Conservation (phyloP, 2,797 vertebrate species). For the Gobionotothen gibberifrons region DNA sequence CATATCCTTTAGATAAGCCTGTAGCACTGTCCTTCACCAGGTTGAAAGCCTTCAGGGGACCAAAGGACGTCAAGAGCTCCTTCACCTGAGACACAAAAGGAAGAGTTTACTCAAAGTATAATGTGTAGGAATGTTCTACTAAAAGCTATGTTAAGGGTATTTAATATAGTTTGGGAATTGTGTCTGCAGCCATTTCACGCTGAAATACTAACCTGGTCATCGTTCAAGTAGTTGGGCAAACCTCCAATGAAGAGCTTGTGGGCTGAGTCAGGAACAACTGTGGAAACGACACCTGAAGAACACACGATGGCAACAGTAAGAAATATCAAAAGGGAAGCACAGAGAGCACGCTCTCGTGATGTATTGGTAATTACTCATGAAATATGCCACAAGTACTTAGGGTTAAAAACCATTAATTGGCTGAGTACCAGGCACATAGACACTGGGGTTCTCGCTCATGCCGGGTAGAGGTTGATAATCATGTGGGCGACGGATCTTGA, state of each 20-base stretch:
- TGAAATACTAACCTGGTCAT: constrained; percentile 89
- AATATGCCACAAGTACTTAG: constrained; percentile 72
- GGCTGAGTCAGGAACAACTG: constrained; percentile 94
- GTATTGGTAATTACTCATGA: constrained; percentile 45
- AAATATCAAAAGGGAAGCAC: constrained; percentile 19
- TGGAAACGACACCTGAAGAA: constrained; percentile 91
- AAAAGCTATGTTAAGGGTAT: neutral
- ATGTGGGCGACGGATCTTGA: constrained; percentile 94
- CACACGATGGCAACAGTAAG: constrained; percentile 6
- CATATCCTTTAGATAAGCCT: constrained; percentile 94
- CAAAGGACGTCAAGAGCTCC: constrained; percentile 93
- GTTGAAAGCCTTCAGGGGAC: constrained; percentile 95
- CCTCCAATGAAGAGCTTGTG: constrained; percentile 96
- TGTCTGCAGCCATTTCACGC: neutral
- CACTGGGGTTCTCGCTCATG: constrained; percentile 95
- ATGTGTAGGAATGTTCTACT: neutral
- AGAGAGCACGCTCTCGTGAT: constrained; percentile 10
- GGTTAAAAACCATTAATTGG: constrained; percentile 77
- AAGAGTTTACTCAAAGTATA: neutral
- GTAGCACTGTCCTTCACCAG: constrained; percentile 96
- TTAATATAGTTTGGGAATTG: neutral
- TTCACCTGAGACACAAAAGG: constrained; percentile 85
- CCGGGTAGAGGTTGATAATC: constrained; percentile 95
- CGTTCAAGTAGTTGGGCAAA: constrained; percentile 94
- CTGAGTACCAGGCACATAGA: constrained; percentile 92